Evolutionary conservation across 2,797 vertebrate genomes (phyloP).

Genomic region (Tapirus indicus): DNA sequence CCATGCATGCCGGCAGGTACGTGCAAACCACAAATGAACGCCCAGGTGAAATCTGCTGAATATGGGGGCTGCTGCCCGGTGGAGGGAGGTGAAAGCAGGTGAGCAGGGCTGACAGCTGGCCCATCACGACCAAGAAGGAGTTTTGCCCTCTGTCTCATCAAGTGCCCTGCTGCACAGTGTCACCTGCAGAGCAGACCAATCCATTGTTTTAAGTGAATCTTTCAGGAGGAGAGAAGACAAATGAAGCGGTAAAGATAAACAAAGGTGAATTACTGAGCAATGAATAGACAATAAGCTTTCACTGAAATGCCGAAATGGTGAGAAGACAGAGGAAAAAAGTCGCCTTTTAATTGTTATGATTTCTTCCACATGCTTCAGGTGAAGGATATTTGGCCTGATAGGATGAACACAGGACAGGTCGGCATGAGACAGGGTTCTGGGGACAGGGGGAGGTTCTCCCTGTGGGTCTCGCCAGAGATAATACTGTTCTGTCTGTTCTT

Average conservation of each 20-base stretch:
- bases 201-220: not conserved
- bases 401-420: not conserved
- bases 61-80: not conserved
- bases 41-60: not conserved
- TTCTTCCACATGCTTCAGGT: not conserved
- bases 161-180: not conserved
- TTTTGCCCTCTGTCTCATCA: not conserved
- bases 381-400: too few relatives aligned
- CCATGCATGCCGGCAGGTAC: not conserved
- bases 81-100: not conserved
- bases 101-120: not conserved
- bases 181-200: not conserved
- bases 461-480: not conserved
- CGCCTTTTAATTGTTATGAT: not conserved
- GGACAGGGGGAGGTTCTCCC: not conserved
- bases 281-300: not conserved
- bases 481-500: not conserved
- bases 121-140: not conserved
- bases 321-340: not conserved
- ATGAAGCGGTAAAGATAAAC: slow-evolving; percentile 10
- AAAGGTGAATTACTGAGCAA: slow-evolving; percentile 24
- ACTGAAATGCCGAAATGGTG: not conserved
- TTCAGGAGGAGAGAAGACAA: not conserved
- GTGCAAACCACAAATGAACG: not conserved
- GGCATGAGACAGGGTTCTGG: not conserved